phyloP scores from a whole-genome alignment of 2,113 vertebrate species.

The Ia io region DNA sequence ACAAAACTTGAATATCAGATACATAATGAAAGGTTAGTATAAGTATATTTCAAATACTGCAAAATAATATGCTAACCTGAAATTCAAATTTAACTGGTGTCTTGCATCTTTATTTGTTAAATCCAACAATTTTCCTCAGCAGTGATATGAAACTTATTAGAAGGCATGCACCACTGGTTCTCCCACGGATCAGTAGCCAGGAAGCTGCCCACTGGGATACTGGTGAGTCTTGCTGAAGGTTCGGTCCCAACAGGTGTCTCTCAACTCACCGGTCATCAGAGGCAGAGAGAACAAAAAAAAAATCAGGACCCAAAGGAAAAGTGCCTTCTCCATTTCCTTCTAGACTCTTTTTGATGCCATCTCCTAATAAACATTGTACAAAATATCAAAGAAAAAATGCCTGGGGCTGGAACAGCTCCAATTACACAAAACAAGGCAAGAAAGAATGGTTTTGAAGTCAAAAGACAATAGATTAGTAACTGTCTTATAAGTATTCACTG shows the following conservation, averaged over 20 bases:
- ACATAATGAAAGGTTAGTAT: not conserved
- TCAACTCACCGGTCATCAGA: not conserved
- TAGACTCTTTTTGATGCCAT: not conserved
- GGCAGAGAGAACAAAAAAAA: not conserved
- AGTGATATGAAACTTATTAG: not conserved
- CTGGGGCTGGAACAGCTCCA: not conserved
- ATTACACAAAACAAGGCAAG: not conserved
- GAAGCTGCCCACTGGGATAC: not conserved
- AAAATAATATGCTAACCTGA: not conserved
- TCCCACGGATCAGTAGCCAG: not conserved
- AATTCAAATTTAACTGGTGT: not conserved
- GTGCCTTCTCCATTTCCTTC: not conserved
- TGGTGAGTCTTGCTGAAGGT: not conserved
- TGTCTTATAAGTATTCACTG: not conserved
- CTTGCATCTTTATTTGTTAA: not conserved
- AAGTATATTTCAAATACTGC: not conserved
- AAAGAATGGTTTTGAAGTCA: not conserved
- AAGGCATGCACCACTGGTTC: not conserved
- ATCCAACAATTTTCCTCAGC: not conserved
- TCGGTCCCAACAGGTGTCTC: accelerated
- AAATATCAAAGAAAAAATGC: conserved; percentile 7
- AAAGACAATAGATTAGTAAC: not conserved
- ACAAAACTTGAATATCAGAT: not conserved
- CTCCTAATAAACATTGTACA: not conserved
- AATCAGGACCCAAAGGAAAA: not conserved